Evolutionary conservation across 2,888 invertebrate genomes (phyloP).

Genomic region (Limnephilus rhombicus): DNA sequence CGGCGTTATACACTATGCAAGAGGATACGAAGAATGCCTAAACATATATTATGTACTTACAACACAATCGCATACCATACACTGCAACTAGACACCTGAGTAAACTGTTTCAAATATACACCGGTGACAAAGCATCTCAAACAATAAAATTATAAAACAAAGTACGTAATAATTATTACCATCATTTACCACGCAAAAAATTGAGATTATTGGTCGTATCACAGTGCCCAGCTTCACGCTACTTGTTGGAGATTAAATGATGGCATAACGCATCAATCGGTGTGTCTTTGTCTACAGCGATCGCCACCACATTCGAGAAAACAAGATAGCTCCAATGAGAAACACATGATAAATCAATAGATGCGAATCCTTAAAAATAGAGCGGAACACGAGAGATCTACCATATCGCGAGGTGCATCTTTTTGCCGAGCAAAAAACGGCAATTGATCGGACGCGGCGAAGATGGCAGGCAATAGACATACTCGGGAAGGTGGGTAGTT

Average conservation of each 20-base stretch:
- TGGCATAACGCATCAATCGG: background rate
- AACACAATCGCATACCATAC: background rate
- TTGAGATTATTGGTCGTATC: background rate
- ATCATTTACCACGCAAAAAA: background rate
- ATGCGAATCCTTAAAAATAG: slow-evolving; percentile 62
- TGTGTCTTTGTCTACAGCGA: background rate
- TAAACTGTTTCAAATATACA: slow-evolving; percentile 10
- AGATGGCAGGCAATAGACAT: background rate
- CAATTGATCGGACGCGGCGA: slow-evolving; percentile 8
- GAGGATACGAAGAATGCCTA: slow-evolving; percentile 30
- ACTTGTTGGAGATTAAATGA: background rate
- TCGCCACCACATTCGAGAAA: background rate
- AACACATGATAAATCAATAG: slow-evolving; percentile 34
- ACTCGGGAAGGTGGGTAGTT: background rate
- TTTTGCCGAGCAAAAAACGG: slow-evolving; percentile 22
- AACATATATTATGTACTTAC: background rate
- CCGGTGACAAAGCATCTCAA: slow-evolving; percentile 7
- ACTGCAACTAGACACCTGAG: slow-evolving; percentile 24
- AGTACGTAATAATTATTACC: background rate
- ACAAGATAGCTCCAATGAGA: slow-evolving; percentile 22
- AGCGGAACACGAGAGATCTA: slow-evolving; percentile 63
- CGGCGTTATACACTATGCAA: slow-evolving; percentile 26
- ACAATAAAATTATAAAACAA: background rate
- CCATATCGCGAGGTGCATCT: slow-evolving; percentile 40
- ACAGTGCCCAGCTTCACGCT: background rate